These are phyloP conservation scores for Holothuria leucospilota DNA, from an alignment of 53 echinoderm and acorn worm species.

Conservation along the genomic window DNA sequence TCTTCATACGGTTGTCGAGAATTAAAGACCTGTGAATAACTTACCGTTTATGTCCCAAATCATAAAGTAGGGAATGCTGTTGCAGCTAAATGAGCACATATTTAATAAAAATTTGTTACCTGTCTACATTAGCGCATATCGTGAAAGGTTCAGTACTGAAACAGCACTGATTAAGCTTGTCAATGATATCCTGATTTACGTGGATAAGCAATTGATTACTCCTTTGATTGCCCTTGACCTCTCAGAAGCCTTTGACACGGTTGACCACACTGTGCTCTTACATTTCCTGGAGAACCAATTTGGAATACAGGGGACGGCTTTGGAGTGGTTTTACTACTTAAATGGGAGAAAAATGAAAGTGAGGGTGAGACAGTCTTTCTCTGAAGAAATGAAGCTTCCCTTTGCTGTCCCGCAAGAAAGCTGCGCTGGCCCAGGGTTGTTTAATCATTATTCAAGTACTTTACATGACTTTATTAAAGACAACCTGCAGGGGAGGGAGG, in stretches of 20 bases:
- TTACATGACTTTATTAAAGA: too few species aligned
- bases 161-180: too few species aligned
- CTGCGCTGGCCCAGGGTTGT: not conserved
- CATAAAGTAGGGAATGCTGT: too few species aligned
- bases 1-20: too few species aligned
- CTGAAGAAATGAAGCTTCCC: conserved; percentile 12
- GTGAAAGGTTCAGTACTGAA: too few species aligned
- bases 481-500: too few species aligned
- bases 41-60: too few species aligned
- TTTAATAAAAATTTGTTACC: conserved; percentile 15
- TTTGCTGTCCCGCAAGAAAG: conserved; percentile 1
- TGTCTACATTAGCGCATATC: conserved; percentile 15
- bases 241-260: too few species aligned
- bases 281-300: conserved; percentile 6
- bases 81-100: too few species aligned
- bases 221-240: conserved; percentile 7
- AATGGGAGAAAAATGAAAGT: conserved; percentile 19
- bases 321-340: conserved; percentile 6
- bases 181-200: not conserved
- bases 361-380: too few species aligned
- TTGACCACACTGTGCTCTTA: not conserved
- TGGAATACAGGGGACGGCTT: conserved; percentile 27
- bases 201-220: conserved; percentile 10
- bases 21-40: too few species aligned
- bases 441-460: too few species aligned